Evolutionary conservation across 2,888 invertebrate genomes (phyloP), one percentile per base, ranked within the genome.

Genomic region (Drosophila fungiperda): DNA sequence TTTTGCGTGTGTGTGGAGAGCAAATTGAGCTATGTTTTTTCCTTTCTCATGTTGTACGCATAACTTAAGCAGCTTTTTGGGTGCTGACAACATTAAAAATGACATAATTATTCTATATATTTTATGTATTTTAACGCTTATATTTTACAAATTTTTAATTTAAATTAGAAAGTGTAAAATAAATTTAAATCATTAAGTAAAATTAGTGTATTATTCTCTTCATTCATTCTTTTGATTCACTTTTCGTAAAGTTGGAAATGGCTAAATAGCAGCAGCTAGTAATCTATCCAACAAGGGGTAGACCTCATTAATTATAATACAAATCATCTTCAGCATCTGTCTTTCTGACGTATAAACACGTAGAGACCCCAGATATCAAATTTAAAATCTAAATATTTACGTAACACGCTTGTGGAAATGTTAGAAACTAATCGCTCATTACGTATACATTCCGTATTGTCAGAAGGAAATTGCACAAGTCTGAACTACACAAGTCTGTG

Each of bases 391-490:
- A 36, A 55, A 55, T 68, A 7, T 59, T 52, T 49, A 33, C 35
- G 35, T 20, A 20, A 15, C 20, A 50, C 29, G 9, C 33, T 42
- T 65, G 35, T 38, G 35, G 52, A 54, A 64, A 48, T 63, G 60
- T n/a, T 61, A 12, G 42, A 60, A 20, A 50, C 40, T 36, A 52
- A 63, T 52, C 52, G 61, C 49, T 65, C 53, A 60, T 75, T 87
- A 67, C 75, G 80, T 82, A 74, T 84, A 84, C 80, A 77, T 61
- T 35, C 50, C 71, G 66, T 63, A 67, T 71, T 78, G 83, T 73
- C 68, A 61, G 62, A 55, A 77, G 85, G 89, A 85, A 89, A 87
- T 85, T 89, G 80, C 83, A 84, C 77, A 84, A 84, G 75, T 87
- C 78, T 69, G 82, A 73, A 29, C 5, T 29, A 6, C 29, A 29